A percentile compares a stretch with the other conserved stretches of the same genome.
Conservation (phyloP, 2,113 vertebrate species). For the Labrus mixtus region DNA sequence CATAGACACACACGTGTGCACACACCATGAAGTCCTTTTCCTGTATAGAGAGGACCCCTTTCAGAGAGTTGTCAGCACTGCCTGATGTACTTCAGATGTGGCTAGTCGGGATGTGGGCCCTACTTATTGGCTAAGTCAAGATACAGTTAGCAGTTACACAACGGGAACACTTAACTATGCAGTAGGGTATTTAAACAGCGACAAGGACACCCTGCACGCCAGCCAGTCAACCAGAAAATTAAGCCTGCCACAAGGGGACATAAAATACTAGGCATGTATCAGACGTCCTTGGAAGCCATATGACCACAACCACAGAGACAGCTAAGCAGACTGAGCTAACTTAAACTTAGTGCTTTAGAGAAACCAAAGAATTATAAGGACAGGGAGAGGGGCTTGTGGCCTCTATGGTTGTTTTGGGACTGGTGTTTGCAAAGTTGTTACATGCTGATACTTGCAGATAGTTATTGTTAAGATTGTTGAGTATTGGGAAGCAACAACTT, state of each 20-base stretch:
- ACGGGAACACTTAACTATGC: slow-evolving; percentile 52
- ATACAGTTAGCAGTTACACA: slow-evolving; percentile 50
- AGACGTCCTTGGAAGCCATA: slow-evolving; percentile 29
- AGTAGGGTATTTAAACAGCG: neutral
- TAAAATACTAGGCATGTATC: slow-evolving; percentile 45
- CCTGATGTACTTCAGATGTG: slow-evolving; percentile 62
- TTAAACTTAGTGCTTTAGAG: slow-evolving; percentile 10
- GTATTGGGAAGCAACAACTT: no score
- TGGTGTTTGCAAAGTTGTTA: neutral
- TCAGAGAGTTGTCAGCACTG: slow-evolving; percentile 49
- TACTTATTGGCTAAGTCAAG: slow-evolving; percentile 18
- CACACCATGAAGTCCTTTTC: slow-evolving; percentile 39
- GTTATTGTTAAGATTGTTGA: no score
- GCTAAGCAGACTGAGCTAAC: slow-evolving; percentile 19
- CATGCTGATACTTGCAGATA: no score
- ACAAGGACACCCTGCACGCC: slow-evolving; percentile 1
- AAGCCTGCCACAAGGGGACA: slow-evolving; percentile 33
- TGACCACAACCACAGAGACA: slow-evolving; percentile 33
- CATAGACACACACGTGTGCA: no score
- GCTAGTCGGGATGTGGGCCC: slow-evolving; percentile 62
- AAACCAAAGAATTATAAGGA: slow-evolving; percentile 22
- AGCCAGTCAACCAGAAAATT: slow-evolving; percentile 37
- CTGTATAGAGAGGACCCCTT: slow-evolving; percentile 41
- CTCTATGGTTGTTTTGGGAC: slow-evolving; percentile 7
- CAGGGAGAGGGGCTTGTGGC: slow-evolving; percentile 2